Conservation (phyloP, 1,140 invertebrate genomes). For the Philaenus spumarius region DNA sequence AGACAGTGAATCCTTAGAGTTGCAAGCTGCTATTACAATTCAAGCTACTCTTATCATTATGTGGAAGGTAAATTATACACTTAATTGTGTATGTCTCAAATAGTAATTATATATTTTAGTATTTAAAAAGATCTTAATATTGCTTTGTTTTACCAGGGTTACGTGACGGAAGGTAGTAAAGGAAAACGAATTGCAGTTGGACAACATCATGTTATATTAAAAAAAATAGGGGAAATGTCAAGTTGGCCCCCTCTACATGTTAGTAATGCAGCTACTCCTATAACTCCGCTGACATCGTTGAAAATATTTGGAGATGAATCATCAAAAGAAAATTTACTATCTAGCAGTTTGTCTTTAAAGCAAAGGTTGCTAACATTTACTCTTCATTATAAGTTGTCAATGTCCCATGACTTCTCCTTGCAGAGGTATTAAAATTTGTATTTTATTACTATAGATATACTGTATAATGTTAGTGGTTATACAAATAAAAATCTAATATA, state of each 20-base stretch:
- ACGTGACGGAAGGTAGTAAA: slow-evolving; percentile 34
- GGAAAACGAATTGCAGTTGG: slow-evolving; percentile 37
- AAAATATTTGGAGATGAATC: too few species aligned
- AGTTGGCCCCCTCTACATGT: slow-evolving; percentile 34
- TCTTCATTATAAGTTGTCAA: slow-evolving; percentile 2
- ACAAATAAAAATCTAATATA: too few species aligned
- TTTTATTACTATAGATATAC: not conserved
- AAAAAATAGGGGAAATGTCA: slow-evolving; percentile 37
- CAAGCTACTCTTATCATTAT: slow-evolving; percentile 38
- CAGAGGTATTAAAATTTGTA: not conserved
- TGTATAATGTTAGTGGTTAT: not conserved
- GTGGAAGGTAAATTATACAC: slow-evolving; percentile 30
- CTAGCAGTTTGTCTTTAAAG: not conserved
- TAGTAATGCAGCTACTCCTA: not conserved
- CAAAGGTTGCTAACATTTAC: not conserved
- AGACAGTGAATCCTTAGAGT: slow-evolving; percentile 20
- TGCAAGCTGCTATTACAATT: slow-evolving; percentile 14
- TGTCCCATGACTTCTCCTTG: not conserved
- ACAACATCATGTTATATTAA: slow-evolving; percentile 41
- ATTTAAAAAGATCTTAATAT: not conserved
- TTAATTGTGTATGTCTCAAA: too few species aligned
- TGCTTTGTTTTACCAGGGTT: slow-evolving; percentile 26
- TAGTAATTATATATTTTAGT: too few species aligned
- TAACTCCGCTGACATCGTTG: too few species aligned
- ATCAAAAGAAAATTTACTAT: not conserved